A percentile compares a stretch with the other conserved stretches of the same genome.
These are phyloP conservation scores for Apotomis capreana DNA, from an alignment of 2,888 invertebrate genomes.

Conservation along the genomic window DNA sequence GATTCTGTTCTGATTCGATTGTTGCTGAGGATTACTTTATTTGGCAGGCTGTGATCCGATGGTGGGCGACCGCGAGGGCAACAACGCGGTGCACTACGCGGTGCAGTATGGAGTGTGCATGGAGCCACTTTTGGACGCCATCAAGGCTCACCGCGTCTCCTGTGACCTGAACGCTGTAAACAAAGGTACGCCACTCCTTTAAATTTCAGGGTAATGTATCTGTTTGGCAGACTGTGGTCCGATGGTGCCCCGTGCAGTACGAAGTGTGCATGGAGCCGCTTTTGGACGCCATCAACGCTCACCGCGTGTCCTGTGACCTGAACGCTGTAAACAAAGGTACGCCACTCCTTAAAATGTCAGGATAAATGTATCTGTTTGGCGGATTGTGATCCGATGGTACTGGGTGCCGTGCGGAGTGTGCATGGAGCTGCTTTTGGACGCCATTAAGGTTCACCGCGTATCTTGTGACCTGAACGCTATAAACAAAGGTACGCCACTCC, in stretches of 20 bases:
- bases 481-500: constrained; percentile 60
- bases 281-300: constrained; percentile 63
- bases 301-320: constrained; percentile 58
- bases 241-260: too few relatives aligned
- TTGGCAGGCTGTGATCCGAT: constrained; percentile 71
- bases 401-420: too few relatives aligned
- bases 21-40: too few relatives aligned
- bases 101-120: constrained; percentile 75
- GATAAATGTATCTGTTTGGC: constrained; percentile 45
- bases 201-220: too few relatives aligned
- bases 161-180: constrained; percentile 66
- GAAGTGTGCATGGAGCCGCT: constrained; percentile 65
- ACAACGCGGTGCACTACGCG: constrained; percentile 86
- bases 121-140: constrained; percentile 74
- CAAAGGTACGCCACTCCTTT: constrained; percentile 55
- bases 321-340: constrained; percentile 67
- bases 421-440: constrained; percentile 76
- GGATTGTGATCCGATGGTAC: too few relatives aligned
- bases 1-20: too few relatives aligned
- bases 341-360: constrained; percentile 7
- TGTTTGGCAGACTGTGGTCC: constrained; percentile 56
- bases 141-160: constrained; percentile 49
- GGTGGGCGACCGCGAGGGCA: constrained; percentile 80
- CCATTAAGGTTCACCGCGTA: constrained; percentile 53
- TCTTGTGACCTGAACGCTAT: constrained; percentile 61